Base-by-base conservation (phyloP, 1,140 invertebrate genomes). In the Plodia interpunctella region DNA sequence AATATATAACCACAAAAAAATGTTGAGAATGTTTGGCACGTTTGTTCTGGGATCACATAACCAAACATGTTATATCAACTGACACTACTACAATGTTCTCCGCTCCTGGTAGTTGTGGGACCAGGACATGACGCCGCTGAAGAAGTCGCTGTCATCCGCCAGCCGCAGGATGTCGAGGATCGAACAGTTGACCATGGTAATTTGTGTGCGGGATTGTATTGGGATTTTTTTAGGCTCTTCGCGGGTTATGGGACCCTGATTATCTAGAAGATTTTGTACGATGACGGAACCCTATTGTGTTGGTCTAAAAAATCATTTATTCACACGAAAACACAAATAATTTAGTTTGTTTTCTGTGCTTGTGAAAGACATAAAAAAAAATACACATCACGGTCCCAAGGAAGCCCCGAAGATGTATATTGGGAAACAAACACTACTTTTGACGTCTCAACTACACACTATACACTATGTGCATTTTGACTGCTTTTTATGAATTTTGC, bases 51-150 rank as follows among this genome's bases (percentile, higher is more conserved):
- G 65, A 68, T 49, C 62, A 50, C 71, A 74, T 65, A 74, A 63
- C 5, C 13, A 0, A 18, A 30, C 62, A 56, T 53, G 32, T 62
- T 64, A 62, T 56, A 49, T 59, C 32, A 55, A 55, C 49, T 58
- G 55, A 75, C 66, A 67, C 59, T 69, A 67, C 67, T 65, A 63
- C 67, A 66, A 57, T 69, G 59, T 74, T 80, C 63, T 69, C 52
- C 64, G 70, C 64, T 61, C 72, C 73, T 74, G 76, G 84, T 92
- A 95, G 94, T 90, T 96, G 70, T 96, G 95, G 94, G 95, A 96
- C 92, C 94, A 95, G 92, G 95, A 96, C 88, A 95, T 96, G 86
- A 93, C 93, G 79, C 94, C 94, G 80, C 91, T 96, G 80, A 96
- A 96, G 91, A 92, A 93, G 86, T 94, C 93, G 74, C 91, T 95